Conservation (phyloP, 2,888 invertebrate genomes). For the Gastrophysa polygoni region DNA sequence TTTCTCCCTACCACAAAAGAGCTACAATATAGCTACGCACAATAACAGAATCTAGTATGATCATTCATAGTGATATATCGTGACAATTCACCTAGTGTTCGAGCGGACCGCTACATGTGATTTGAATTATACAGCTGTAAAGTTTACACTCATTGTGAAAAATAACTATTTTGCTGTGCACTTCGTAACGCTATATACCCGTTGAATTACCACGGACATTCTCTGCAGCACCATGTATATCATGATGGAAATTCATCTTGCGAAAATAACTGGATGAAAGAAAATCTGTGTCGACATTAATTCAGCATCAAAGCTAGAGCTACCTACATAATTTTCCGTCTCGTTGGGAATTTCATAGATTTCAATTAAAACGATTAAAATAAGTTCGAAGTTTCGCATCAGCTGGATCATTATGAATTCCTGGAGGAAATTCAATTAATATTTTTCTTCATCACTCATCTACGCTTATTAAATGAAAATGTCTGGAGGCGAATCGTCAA, state of each 20-base stretch:
- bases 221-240: too few relatives aligned
- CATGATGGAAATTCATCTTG: too few relatives aligned
- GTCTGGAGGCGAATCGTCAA: constrained; percentile 14
- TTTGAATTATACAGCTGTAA: constrained; percentile 51
- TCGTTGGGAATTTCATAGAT: too few relatives aligned
- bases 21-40: constrained; percentile 55
- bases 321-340: too few relatives aligned
- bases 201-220: constrained; percentile 14
- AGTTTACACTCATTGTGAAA: constrained; percentile 40
- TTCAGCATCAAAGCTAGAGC: too few relatives aligned
- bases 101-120: constrained; percentile 58
- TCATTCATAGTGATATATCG: constrained; percentile 57
- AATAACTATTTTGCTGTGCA: constrained; percentile 29
- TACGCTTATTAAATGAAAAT: constrained; percentile 20
- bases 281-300: too few relatives aligned
- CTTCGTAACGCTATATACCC: constrained; percentile 30
- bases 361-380: too few relatives aligned
- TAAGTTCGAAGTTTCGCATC: too few relatives aligned
- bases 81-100: constrained; percentile 60
- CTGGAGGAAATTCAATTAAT: constrained; percentile 15
- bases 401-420: too few relatives aligned
- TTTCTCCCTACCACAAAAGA: constrained; percentile 42
- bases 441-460: constrained; percentile 12
- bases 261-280: too few relatives aligned
- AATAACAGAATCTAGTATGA: constrained; percentile 50